Conservation (phyloP, 1,140 invertebrate genomes). For the Eueides isabella region DNA sequence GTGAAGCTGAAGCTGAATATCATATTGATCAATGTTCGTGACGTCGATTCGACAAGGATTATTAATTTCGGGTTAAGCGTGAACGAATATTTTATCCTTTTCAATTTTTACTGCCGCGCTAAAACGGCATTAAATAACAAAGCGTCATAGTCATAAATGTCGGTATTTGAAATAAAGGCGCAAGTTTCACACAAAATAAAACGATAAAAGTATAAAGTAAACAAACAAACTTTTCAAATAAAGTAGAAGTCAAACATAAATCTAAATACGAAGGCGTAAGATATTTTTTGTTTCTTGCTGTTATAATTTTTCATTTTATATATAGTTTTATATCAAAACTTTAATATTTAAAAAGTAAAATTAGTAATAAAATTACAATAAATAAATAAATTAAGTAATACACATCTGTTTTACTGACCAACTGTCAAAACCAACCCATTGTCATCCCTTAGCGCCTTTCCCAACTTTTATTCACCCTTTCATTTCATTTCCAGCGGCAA, state of each 20-base stretch:
- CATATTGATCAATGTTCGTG: too few relatives aligned
- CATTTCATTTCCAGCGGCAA: slow-evolving; percentile 9
- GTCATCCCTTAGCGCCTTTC: neutral
- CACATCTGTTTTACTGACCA: neutral
- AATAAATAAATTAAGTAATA: neutral
- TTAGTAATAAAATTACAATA: too few relatives aligned
- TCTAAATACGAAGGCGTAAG: neutral
- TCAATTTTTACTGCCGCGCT: neutral
- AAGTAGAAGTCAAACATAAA: neutral
- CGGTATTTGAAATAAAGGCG: neutral
- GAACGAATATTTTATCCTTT: neutral
- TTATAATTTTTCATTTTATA: neutral
- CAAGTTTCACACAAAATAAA: neutral
- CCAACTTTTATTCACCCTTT: slow-evolving; percentile 9
- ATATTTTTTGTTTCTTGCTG: neutral
- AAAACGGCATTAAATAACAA: neutral
- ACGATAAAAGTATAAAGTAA: neutral
- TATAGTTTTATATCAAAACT: too few relatives aligned
- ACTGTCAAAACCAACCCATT: slow-evolving; percentile 2
- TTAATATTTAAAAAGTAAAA: too few relatives aligned
- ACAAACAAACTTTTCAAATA: slow-evolving; percentile 9
- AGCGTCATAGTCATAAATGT: neutral
- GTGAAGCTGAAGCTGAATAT: too few relatives aligned
- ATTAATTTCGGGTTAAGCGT: slow-evolving; percentile 2
- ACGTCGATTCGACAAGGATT: too few relatives aligned